Percentiles rank a stretch among this genome's conserved stretches.
Conservation (phyloP, 2,797 vertebrate genomes). For the Cuculus canorus region DNA sequence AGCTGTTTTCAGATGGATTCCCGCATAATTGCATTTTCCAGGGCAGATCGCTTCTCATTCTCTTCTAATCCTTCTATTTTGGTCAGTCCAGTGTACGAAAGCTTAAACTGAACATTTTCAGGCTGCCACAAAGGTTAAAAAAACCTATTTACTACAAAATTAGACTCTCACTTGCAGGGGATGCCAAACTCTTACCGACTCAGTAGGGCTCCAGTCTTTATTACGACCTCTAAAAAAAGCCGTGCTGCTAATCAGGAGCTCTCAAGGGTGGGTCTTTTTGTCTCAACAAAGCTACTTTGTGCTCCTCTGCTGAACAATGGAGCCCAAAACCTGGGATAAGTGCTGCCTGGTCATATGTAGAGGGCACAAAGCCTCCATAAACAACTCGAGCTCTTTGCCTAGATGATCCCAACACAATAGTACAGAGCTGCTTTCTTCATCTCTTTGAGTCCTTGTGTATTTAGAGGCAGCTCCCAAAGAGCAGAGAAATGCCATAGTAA, state of each 20-base stretch:
- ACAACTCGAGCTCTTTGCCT: neutral
- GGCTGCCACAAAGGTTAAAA: constrained; percentile 37
- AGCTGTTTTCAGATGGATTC: constrained; percentile 34
- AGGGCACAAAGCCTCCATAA: neutral
- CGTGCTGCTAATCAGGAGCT: neutral
- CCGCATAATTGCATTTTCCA: constrained; percentile 6
- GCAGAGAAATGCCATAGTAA: neutral
- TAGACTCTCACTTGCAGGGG: constrained; percentile 9
- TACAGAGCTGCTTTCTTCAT: neutral
- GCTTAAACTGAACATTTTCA: constrained; percentile 25
- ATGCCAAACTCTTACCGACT: neutral
- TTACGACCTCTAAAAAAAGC: constrained; percentile 11
- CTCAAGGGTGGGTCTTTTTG: neutral
- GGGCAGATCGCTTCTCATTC: constrained; percentile 23
- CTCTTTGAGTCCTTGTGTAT: neutral
- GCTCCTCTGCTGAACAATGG: neutral
- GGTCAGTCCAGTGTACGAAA: neutral
- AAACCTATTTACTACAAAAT: constrained; percentile 38
- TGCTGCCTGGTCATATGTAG: neutral
- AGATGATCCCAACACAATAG: neutral
- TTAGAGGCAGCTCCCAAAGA: neutral
- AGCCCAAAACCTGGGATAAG: neutral
- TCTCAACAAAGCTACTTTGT: neutral
- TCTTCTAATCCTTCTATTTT: constrained; percentile 41
- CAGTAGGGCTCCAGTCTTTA: neutral